phyloP scores from a whole-genome alignment of 2,888 invertebrate genomes.

The Cancer borealis region DNA sequence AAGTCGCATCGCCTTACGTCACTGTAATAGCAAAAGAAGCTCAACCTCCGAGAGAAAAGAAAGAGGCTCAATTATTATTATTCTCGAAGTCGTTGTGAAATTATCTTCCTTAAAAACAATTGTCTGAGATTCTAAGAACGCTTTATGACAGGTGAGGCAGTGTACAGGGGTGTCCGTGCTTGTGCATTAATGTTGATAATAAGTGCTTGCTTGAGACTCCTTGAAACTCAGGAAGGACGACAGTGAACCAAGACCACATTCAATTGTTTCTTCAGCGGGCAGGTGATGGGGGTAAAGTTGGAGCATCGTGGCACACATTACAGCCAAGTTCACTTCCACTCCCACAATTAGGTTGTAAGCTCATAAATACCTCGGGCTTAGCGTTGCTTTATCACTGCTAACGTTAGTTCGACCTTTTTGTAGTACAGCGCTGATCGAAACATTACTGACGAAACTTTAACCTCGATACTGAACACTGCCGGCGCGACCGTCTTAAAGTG shows the following conservation, averaged over 20 bases:
- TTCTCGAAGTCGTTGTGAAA: not conserved
- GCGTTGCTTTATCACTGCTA: not conserved
- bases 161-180: no score
- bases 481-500: not conserved
- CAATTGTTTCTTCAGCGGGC: no score
- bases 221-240: no score
- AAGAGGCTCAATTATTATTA: not conserved
- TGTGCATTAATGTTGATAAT: no score
- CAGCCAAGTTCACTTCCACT: not conserved
- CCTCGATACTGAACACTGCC: not conserved
- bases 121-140: no score
- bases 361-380: constrained; percentile 14
- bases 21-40: not conserved
- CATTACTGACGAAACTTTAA: not conserved
- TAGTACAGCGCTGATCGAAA: not conserved
- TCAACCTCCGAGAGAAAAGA: not conserved
- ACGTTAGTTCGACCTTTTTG: not conserved
- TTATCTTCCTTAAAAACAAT: not conserved
- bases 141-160: no score
- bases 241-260: no score
- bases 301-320: not conserved
- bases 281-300: no score
- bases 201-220: no score
- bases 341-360: not conserved
- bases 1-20: not conserved